Conservation (phyloP, 2,113 vertebrate species). For the Xyrauchen texanus region DNA sequence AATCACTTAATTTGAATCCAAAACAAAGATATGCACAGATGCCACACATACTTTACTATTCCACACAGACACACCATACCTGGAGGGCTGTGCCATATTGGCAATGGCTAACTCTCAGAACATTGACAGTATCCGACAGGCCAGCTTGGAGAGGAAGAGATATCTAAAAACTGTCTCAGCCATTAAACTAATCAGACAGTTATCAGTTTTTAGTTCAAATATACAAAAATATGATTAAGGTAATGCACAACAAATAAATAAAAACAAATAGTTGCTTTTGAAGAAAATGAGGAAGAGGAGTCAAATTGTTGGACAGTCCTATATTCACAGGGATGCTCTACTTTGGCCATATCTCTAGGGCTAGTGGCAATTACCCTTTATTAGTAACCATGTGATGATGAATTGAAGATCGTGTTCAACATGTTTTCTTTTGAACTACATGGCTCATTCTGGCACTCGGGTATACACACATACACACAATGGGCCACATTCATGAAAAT, state of each 20-base stretch:
- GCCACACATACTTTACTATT: constrained; percentile 5
- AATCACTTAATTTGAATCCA: neutral
- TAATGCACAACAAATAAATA: too few relatives aligned
- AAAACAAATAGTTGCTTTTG: too few relatives aligned
- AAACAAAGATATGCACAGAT: constrained; percentile 15
- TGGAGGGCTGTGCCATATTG: neutral
- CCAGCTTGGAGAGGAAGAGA: constrained; percentile 19
- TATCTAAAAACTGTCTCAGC: neutral
- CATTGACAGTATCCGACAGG: neutral
- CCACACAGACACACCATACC: constrained; percentile 13
- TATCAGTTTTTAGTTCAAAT: too few relatives aligned
- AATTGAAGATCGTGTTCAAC: neutral
- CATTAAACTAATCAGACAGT: neutral
- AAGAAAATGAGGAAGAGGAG: too few relatives aligned
- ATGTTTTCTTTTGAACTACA: neutral
- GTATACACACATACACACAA: too few relatives aligned
- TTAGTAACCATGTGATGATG: too few relatives aligned
- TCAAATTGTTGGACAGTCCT: too few relatives aligned
- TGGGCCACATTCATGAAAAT: too few relatives aligned
- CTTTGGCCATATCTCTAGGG: too few relatives aligned
- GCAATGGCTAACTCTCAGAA: constrained; percentile 11
- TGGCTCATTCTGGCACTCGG: neutral
- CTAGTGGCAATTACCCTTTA: too few relatives aligned
- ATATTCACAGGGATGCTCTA: too few relatives aligned
- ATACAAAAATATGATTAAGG: too few relatives aligned